Evolutionary conservation across 2,797 vertebrate species (phyloP).

Genomic region (Onychomys arenicola): DNA sequence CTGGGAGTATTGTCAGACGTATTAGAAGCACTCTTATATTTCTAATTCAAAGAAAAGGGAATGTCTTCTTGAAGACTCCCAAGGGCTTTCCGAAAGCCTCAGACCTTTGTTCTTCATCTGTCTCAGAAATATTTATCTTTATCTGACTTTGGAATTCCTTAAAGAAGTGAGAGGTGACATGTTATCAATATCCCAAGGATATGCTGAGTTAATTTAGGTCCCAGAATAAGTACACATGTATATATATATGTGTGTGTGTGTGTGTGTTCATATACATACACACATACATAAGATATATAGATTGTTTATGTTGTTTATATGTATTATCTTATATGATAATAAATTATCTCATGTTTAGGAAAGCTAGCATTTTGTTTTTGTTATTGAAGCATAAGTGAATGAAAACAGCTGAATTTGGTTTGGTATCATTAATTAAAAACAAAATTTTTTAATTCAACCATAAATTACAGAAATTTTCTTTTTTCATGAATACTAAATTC

Average conservation of each 20-base stretch:
- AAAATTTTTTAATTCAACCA: background rate
- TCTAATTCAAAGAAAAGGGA: background rate
- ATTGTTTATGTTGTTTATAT: background rate
- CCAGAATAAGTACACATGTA: background rate
- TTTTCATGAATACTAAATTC: background rate
- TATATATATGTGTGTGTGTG: background rate
- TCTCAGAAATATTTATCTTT: background rate
- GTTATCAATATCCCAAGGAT: background rate
- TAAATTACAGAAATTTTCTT: background rate
- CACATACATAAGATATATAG: background rate
- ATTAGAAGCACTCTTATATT: background rate
- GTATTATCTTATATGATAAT: background rate
- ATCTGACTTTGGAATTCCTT: background rate
- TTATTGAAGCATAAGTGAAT: background rate
- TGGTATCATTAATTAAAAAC: background rate
- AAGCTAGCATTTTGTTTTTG: background rate
- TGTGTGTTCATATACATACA: rapidly evolving
- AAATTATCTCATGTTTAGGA: background rate
- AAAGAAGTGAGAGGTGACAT: background rate
- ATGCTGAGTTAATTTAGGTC: background rate
- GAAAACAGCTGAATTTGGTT: background rate
- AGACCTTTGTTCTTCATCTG: background rate
- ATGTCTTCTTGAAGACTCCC: background rate
- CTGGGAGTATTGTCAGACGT: background rate
- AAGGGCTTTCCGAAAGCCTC: background rate